Percentiles rank a stretch among this genome's conserved stretches.
Evolutionary conservation across 2,888 invertebrate species (phyloP).

Genomic region (Epinotia ramella): DNA sequence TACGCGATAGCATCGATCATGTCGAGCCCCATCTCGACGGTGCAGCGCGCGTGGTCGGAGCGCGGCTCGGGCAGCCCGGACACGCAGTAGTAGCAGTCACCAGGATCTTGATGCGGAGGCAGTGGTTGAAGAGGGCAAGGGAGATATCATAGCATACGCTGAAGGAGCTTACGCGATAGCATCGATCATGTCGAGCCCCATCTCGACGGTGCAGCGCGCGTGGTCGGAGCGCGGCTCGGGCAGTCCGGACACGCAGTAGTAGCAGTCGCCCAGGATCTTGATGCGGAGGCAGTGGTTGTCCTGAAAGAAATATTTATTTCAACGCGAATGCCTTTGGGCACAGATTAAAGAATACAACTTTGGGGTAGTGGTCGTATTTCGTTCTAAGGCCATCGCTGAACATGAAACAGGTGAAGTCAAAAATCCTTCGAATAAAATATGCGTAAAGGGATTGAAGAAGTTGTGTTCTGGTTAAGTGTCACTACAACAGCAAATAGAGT

Average conservation of each 20-base stretch:
- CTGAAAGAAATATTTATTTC: slow-evolving; percentile 65
- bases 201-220: slow-evolving; percentile 95
- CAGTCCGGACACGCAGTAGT: slow-evolving; percentile 96
- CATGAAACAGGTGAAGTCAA: too few species aligned
- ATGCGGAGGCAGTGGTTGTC: slow-evolving; percentile 94
- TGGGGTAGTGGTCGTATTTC: too few species aligned
- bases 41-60: slow-evolving; percentile 96
- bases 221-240: slow-evolving; percentile 97
- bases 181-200: slow-evolving; percentile 95
- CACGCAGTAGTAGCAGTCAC: slow-evolving; percentile 92
- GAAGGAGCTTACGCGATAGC: slow-evolving; percentile 89
- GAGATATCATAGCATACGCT: too few species aligned
- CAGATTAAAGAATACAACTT: too few species aligned
- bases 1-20: slow-evolving; percentile 95
- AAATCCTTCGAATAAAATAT: too few species aligned
- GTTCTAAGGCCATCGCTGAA: too few species aligned
- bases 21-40: slow-evolving; percentile 94
- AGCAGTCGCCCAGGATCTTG: slow-evolving; percentile 96
- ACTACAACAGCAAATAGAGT: too few species aligned
- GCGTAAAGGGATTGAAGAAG: too few species aligned
- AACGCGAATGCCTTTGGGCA: too few species aligned
- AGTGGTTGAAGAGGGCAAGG: slow-evolving; percentile 84
- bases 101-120: slow-evolving; percentile 92
- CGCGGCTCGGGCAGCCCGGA: slow-evolving; percentile 96
- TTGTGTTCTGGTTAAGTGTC: too few species aligned